These are phyloP conservation scores for Kryptolebias ocellatus DNA, from an alignment of 2,797 vertebrate species.

Conservation along the genomic window DNA sequence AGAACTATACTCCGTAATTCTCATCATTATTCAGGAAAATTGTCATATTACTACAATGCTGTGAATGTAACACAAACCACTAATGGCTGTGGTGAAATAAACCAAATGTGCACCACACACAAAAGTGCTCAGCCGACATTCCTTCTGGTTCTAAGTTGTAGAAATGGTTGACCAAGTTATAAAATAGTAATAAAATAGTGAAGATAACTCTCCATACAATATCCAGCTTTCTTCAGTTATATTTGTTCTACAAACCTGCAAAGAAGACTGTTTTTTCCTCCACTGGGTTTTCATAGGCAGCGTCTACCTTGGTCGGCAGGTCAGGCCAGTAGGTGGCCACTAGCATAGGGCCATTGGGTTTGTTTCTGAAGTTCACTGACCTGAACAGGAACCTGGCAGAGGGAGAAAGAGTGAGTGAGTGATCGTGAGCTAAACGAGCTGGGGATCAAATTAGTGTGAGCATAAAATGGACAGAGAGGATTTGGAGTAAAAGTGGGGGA, in stretches of 20 bases:
- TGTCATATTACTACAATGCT: constrained; percentile 59
- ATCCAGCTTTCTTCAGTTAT: constrained; percentile 15
- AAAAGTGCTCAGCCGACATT: constrained; percentile 55
- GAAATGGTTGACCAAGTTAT: constrained; percentile 35
- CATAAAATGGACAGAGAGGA: constrained; percentile 35
- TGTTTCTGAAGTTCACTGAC: constrained; percentile 86
- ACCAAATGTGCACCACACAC: constrained; percentile 40
- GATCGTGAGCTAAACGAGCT: constrained; percentile 31
- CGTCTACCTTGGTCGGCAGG: constrained; percentile 92
- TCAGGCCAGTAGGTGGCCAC: constrained; percentile 96
- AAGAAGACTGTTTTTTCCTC: constrained; percentile 96
- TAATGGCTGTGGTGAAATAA: constrained; percentile 61
- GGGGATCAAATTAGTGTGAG: constrained; percentile 38
- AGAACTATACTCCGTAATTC: constrained; percentile 30
- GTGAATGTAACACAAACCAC: constrained; percentile 66
- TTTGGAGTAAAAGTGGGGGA: constrained; percentile 22
- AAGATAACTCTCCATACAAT: constrained; percentile 29
- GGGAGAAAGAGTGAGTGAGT: constrained; percentile 38
- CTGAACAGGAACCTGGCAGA: constrained; percentile 93
- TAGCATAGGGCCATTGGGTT: constrained; percentile 91
- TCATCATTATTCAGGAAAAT: constrained; percentile 46
- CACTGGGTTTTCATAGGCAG: constrained; percentile 93
- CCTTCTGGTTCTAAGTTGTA: constrained; percentile 39
- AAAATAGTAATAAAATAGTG: constrained; percentile 31
- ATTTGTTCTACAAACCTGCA: constrained; percentile 82